Conservation (phyloP, 1,140 invertebrate species). For the Tetranychus cinnabarinus region DNA sequence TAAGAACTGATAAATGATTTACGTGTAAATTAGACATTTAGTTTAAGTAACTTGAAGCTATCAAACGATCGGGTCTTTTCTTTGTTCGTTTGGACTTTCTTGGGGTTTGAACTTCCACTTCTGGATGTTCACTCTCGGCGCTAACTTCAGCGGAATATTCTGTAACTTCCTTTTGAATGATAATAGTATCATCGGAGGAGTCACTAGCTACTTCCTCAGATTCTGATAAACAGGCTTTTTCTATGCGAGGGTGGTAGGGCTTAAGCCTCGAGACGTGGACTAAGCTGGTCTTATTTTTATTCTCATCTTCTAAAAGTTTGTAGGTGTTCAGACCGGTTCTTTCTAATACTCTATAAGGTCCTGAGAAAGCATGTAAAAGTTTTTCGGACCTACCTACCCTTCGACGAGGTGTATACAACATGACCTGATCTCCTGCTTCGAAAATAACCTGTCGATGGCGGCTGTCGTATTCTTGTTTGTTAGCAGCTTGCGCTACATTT, state of each 20-base stretch:
- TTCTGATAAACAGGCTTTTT: too few relatives aligned
- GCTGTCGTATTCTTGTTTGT: not conserved
- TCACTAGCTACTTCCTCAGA: too few relatives aligned
- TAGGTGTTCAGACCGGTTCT: not conserved
- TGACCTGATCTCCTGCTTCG: not conserved
- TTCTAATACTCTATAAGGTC: not conserved
- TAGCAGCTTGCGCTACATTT: not conserved
- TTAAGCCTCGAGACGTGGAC: not conserved
- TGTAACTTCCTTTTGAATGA: too few relatives aligned
- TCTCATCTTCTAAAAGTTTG: not conserved
- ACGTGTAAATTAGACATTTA: slow-evolving; percentile 15
- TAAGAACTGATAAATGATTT: slow-evolving; percentile 8
- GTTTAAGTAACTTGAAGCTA: slow-evolving; percentile 9
- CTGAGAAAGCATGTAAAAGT: not conserved
- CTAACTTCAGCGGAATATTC: too few relatives aligned
- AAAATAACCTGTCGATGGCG: not conserved
- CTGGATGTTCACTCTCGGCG: slow-evolving; percentile 11
- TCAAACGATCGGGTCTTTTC: slow-evolving; percentile 14
- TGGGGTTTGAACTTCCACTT: slow-evolving; percentile 12
- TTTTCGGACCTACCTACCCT: not conserved
- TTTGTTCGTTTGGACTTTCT: slow-evolving; percentile 12
- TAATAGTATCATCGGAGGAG: too few relatives aligned
- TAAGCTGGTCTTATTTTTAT: not conserved
- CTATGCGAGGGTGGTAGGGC: not conserved
- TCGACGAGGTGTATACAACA: not conserved